Percentiles rank a stretch among this genome's conserved stretches.
Evolutionary conservation across 2,113 vertebrate species (phyloP).

Genomic region (Hylia prasina): DNA sequence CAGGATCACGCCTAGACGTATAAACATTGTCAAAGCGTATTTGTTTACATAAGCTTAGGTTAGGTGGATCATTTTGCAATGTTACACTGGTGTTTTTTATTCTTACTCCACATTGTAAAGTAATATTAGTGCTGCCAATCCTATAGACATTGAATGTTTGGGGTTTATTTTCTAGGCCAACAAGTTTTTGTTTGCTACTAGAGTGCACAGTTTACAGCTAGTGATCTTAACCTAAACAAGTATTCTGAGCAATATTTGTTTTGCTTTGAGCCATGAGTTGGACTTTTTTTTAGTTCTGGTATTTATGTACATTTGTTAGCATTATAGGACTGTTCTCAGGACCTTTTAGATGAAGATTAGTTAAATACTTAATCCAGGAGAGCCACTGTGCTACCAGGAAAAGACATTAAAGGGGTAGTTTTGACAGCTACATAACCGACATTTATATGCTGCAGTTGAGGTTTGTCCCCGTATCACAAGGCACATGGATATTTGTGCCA

Average conservation of each 20-base stretch:
- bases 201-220: conserved; percentile 28
- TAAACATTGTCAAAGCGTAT: conserved; percentile 32
- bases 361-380: background rate
- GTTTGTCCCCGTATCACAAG: background rate
- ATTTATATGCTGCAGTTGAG: background rate
- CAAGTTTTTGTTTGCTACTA: conserved; percentile 25
- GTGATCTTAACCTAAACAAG: conserved; percentile 1
- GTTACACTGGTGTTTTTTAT: conserved; percentile 28
- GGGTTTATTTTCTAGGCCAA: background rate
- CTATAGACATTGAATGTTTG: background rate
- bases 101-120: background rate
- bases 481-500: background rate
- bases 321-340: conserved; percentile 34
- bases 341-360: conserved; percentile 23
- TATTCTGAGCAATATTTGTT: conserved; percentile 45
- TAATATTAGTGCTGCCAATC: conserved; percentile 69
- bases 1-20: background rate
- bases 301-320: conserved; percentile 22
- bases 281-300: conserved; percentile 4
- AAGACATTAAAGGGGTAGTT: background rate
- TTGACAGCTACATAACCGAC: background rate
- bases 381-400: background rate
- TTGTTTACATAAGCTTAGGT: conserved; percentile 73
- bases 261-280: conserved; percentile 33
- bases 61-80: conserved; percentile 27